A percentile compares a stretch with the other conserved stretches of the same genome.
These are phyloP conservation scores for Drosophila percnosoma DNA, from an alignment of 2,888 invertebrate genomes.

Conservation along the genomic window DNA sequence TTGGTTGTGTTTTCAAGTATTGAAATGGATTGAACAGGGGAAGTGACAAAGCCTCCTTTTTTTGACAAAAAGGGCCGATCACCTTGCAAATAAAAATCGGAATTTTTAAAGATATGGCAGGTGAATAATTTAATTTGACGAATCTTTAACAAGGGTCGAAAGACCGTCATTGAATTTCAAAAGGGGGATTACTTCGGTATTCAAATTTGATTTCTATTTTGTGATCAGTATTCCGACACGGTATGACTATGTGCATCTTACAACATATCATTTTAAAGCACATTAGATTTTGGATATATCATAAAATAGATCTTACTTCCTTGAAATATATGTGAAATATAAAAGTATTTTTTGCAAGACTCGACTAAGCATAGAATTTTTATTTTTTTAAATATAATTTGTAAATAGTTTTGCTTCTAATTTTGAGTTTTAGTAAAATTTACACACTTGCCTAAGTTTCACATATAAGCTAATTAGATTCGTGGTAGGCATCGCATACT, in stretches of 20 bases:
- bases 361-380: not conserved
- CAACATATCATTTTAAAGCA: not conserved
- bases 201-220: not conserved
- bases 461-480: not conserved
- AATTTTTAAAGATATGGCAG: not conserved
- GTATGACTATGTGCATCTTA: not conserved
- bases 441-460: too few relatives aligned
- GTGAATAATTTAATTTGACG: not conserved
- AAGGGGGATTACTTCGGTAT: not conserved
- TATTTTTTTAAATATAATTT: not conserved
- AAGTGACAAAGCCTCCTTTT: not conserved
- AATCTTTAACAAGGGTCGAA: not conserved
- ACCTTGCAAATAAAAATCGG: not conserved
- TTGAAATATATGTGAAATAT: not conserved
- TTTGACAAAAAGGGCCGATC: not conserved
- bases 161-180: not conserved
- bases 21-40: not conserved
- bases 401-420: not conserved
- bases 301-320: not conserved
- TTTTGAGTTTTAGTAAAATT: not conserved
- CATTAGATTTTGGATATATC: not conserved
- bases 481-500: slow-evolving; percentile 19
- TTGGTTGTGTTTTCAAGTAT: slow-evolving; percentile 5
- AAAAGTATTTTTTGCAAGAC: not conserved
- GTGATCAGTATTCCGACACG: not conserved